Evolutionary conservation across 1,140 invertebrate genomes (phyloP).

Genomic region (Macrobrachium nipponense): DNA sequence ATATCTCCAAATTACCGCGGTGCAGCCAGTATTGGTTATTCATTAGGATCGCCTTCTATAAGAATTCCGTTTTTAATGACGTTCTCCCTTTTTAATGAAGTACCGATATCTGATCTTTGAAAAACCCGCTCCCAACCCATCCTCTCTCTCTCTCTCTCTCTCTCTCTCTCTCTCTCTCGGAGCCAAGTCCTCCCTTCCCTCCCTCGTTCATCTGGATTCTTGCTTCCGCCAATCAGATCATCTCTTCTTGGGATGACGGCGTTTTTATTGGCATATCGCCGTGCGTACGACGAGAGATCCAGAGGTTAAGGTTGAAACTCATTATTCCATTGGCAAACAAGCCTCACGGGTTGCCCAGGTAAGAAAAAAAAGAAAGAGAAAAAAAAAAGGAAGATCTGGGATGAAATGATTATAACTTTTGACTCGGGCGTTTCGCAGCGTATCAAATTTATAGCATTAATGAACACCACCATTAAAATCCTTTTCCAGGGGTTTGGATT

Average conservation of each 20-base stretch:
- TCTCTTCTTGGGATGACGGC: neutral
- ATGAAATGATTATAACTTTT: conserved; percentile 50
- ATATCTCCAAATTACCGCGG: too few relatives aligned
- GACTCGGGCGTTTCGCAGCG: neutral
- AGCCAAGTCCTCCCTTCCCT: too few relatives aligned
- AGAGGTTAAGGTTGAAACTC: neutral
- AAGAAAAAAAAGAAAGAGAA: neutral
- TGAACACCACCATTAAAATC: conserved; percentile 54
- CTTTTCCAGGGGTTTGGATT: conserved; percentile 20
- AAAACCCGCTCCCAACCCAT: conserved; percentile 5
- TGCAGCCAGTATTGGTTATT: conserved; percentile 42
- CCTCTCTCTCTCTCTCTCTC: conserved; percentile 19
- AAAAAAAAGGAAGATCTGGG: neutral
- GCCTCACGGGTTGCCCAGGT: neutral
- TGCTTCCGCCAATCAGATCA: too few relatives aligned
- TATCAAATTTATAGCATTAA: conserved; percentile 47
- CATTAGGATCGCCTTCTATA: conserved; percentile 45
- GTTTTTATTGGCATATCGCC: too few relatives aligned
- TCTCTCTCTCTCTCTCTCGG: neutral
- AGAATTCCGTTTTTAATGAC: conserved; percentile 45
- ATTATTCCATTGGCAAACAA: conserved; percentile 25
- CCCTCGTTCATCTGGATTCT: conserved; percentile 5
- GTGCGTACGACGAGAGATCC: neutral
- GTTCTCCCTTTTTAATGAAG: conserved; percentile 43
- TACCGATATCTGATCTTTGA: conserved; percentile 39